Percentiles rank a stretch among this genome's conserved stretches.
Conservation (phyloP, 2,888 invertebrate genomes). For the Blastobasis lacticolella region DNA sequence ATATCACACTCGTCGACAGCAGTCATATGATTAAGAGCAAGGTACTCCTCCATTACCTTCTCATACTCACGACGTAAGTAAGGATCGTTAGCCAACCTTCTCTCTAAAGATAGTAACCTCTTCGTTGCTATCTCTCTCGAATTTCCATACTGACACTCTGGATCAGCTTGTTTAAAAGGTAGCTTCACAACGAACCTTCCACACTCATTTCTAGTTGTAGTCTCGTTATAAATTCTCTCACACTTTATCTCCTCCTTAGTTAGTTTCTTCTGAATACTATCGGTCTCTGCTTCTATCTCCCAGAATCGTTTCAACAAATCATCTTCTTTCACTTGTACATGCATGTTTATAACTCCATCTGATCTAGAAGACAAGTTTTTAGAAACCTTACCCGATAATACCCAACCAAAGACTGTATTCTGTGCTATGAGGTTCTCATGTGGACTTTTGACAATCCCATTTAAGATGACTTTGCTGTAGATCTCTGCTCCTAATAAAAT, state of each 20-base stretch:
- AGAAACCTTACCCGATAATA: too few species aligned
- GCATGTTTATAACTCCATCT: too few species aligned
- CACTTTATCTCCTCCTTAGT: constrained; percentile 7
- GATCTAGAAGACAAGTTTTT: too few species aligned
- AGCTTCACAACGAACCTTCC: constrained; percentile 10
- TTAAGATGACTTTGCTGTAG: too few species aligned
- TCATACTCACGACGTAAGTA: constrained; percentile 13
- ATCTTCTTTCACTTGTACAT: constrained; percentile 6
- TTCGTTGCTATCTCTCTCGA: constrained; percentile 9
- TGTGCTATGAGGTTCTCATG: too few species aligned
- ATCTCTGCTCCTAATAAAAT: too few species aligned
- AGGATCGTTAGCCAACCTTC: constrained; percentile 8
- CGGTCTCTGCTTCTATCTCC: constrained; percentile 12
- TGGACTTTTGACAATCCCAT: too few species aligned
- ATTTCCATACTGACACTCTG: constrained; percentile 7
- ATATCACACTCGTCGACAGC: not conserved
- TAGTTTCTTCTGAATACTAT: constrained; percentile 1
- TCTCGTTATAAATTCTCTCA: constrained; percentile 7
- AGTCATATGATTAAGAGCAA: constrained; percentile 14
- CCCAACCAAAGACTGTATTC: too few species aligned
- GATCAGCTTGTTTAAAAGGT: constrained; percentile 2
- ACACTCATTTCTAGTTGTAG: constrained; percentile 9
- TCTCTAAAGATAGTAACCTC: constrained; percentile 13
- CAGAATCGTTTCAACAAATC: constrained; percentile 12
- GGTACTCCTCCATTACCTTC: constrained; percentile 17